These are phyloP conservation scores for Balaenoptera acutorostrata DNA, from an alignment of 2,113 vertebrate genomes.

Conservation along the genomic window DNA sequence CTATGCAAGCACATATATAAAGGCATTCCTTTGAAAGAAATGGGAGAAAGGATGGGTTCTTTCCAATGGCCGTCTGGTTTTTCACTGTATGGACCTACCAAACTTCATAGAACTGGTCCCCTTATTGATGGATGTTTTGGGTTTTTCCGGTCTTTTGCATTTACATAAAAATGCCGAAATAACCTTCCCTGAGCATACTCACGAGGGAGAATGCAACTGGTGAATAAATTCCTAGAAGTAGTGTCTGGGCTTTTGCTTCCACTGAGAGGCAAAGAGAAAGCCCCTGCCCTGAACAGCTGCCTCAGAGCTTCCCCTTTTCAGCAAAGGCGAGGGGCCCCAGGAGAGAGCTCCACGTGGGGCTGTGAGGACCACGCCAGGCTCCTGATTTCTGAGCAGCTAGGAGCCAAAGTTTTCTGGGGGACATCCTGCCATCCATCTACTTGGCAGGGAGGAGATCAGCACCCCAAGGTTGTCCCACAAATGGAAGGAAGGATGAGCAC, in stretches of 20 bases:
- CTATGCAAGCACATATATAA: background rate
- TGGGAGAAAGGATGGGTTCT: background rate
- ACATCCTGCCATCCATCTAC: background rate
- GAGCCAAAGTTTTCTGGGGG: background rate
- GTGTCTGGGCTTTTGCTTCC: background rate
- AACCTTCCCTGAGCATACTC: background rate
- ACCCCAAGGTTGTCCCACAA: background rate
- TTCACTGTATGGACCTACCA: background rate
- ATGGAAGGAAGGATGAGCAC: background rate
- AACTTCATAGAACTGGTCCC: background rate
- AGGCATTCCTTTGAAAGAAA: background rate
- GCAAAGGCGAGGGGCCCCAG: background rate
- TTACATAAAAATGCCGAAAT: constrained; percentile 14
- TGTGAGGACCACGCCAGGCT: background rate
- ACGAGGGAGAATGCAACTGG: background rate
- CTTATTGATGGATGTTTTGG: background rate
- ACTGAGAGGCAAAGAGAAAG: constrained; percentile 41
- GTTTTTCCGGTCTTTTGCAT: constrained; percentile 29
- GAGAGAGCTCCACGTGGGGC: background rate
- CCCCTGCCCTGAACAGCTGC: background rate
- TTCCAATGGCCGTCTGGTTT: background rate
- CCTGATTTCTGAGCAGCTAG: background rate
- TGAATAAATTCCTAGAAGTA: constrained; percentile 69
- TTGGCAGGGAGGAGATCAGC: background rate
- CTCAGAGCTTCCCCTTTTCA: constrained; percentile 23